Conservation (phyloP, 2,888 invertebrate species). For the Phlogophora meticulosa region DNA sequence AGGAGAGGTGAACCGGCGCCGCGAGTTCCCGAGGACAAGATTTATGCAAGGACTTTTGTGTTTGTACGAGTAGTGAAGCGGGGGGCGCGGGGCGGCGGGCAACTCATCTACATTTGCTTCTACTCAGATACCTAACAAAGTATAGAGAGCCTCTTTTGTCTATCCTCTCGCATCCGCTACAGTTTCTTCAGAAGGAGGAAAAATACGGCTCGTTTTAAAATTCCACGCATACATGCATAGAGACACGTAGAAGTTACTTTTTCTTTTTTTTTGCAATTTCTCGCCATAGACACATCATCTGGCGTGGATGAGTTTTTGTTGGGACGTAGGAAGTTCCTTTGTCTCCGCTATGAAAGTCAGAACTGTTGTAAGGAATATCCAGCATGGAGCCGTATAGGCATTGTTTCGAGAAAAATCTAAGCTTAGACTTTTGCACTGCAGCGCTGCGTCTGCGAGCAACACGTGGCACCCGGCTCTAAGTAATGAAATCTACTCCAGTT, state of each 20-base stretch:
- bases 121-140: conserved; percentile 87
- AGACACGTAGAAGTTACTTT: conserved; percentile 79
- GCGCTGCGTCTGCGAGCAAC: conserved; percentile 80
- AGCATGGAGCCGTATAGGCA: conserved; percentile 82
- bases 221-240: conserved; percentile 79
- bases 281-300: conserved; percentile 90
- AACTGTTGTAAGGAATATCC: conserved; percentile 89
- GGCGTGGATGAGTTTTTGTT: conserved; percentile 90
- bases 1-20: conserved; percentile 83
- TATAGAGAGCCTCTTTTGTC: conserved; percentile 86
- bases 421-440: conserved; percentile 80
- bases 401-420: conserved; percentile 88
- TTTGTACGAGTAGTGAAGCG: conserved; percentile 89
- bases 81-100: conserved; percentile 74
- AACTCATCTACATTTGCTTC: conserved; percentile 89
- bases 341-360: conserved; percentile 89
- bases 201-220: conserved; percentile 87
- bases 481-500: conserved; percentile 84
- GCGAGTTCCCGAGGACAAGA: conserved; percentile 87
- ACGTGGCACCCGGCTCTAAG: conserved; percentile 83
- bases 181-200: conserved; percentile 85
- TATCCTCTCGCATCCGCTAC: conserved; percentile 86
- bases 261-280: conserved; percentile 87
- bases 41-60: conserved; percentile 91
- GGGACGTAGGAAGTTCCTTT: conserved; percentile 88